Conservation (phyloP, 2,797 vertebrate species). For the Artibeus lituratus region DNA sequence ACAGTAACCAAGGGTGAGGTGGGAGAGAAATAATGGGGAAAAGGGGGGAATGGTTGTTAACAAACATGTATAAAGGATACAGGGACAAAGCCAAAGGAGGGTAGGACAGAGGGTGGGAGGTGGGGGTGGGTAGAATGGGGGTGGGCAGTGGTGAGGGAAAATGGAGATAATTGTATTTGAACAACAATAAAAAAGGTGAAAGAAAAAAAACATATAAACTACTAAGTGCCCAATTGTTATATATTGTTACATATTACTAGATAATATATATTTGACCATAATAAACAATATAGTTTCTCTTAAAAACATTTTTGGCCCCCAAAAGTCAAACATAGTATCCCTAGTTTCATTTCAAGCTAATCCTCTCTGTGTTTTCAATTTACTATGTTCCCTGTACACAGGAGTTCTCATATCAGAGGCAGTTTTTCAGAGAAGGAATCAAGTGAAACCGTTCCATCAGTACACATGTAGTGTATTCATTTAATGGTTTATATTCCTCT, state of each 20-base stretch:
- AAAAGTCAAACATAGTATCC: not conserved
- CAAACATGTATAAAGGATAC: no score
- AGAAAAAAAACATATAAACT: not conserved
- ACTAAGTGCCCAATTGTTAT: not conserved
- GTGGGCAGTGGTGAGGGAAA: no score
- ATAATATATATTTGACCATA: not conserved
- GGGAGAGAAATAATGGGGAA: no score
- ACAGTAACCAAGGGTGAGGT: no score
- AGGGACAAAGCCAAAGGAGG: no score
- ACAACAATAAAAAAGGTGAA: no score
- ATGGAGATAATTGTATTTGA: no score
- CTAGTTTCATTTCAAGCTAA: not conserved
- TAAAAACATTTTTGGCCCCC: not conserved
- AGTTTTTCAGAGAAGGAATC: not conserved
- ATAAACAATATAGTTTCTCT: not conserved
- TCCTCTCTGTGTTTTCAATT: not conserved
- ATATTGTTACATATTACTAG: not conserved
- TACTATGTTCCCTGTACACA: not conserved
- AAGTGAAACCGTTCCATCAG: not conserved
- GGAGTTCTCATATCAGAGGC: not conserved
- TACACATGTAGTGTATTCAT: not conserved
- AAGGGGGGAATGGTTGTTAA: no score
- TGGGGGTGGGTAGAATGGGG: no score
- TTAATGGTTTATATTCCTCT: not conserved
- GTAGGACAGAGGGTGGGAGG: no score